Evolutionary conservation across 1,140 invertebrate species (phyloP), one percentile per base, ranked within the genome.

Genomic region (Gonatopus flavifemur): DNA sequence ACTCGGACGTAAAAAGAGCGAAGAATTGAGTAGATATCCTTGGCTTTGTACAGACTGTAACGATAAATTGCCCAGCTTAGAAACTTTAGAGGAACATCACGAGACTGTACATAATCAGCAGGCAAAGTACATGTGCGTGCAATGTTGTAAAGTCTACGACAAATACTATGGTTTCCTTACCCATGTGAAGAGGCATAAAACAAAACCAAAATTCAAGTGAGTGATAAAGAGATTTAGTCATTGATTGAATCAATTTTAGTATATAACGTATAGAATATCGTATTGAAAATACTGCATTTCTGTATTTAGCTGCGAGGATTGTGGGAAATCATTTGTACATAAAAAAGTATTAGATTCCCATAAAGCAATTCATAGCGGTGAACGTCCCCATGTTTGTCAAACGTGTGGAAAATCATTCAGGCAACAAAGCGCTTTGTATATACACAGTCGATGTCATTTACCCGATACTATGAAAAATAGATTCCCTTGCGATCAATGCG

Each of bases 11-110:
- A 70, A 70, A 51, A 57, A 59, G 18, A 51, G 52, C 16, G 64
- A 72, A 36, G 64, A 66, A 39, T 74, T 81, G 51, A 69, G 79
- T n/a, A 66, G 72, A 21, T 82, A 83, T 71, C 77, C 78, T 1
- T 84, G 81, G 82, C 66, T 79, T 43, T 84, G 83, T 53, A 80
- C 76, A 10, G 80, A 82, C 45, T 84, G 83, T 62, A 70, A 80
- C 51, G 72, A 76, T 21, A 78, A 77, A 58, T 64, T 82, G 24
- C 65, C 72, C 42, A 79, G 73, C 53, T 66, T 81, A 24, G 76
- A 81, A 51, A 72, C 77, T 35, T 60, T 84, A 10, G 70, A 79
- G 46, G 68, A 79, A 25, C 83, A 84, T 66, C 79, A 80, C 52
- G 62, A 76, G 57, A 74, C 57, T 24, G 70, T 77, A 35, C 82